Percentiles rank a stretch among this genome's conserved stretches.
phyloP scores from a whole-genome alignment of 2,888 invertebrate genomes.

The Zhengitettix transpicula region DNA sequence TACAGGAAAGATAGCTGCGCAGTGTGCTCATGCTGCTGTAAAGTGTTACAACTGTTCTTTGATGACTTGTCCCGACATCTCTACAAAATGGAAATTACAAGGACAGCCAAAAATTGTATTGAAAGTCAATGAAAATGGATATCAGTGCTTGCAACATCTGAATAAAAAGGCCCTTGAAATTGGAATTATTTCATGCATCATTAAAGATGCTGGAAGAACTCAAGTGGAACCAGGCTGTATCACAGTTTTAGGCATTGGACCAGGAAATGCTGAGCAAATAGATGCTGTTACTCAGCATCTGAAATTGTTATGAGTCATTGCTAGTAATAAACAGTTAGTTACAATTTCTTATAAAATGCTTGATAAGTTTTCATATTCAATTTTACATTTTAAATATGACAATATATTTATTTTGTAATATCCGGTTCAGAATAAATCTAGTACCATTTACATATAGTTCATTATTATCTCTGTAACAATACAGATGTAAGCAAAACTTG shows the following conservation, averaged over 20 bases:
- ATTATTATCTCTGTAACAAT: no score
- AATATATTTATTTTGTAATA: no score
- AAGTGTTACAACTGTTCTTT: slow-evolving; percentile 41
- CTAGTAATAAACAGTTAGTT: no score
- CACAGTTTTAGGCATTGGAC: slow-evolving; percentile 61
- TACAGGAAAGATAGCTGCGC: slow-evolving; percentile 61
- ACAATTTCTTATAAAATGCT: no score
- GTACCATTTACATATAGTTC: no score
- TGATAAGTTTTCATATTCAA: no score
- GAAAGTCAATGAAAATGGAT: slow-evolving; percentile 30
- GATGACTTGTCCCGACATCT: slow-evolving; percentile 25
- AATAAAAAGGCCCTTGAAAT: slow-evolving; percentile 30
- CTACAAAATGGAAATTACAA: slow-evolving; percentile 41
- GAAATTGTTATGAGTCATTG: slow-evolving; percentile 34
- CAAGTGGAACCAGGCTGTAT: slow-evolving; percentile 48
- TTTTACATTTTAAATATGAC: no score
- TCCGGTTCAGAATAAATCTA: no score
- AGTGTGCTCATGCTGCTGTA: slow-evolving; percentile 64
- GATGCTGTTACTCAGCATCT: slow-evolving; percentile 45
- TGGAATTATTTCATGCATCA: slow-evolving; percentile 35
- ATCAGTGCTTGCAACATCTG: slow-evolving; percentile 32
- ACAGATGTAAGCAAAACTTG: no score
- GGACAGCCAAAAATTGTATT: slow-evolving; percentile 66
- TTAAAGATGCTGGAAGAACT: slow-evolving; percentile 59
- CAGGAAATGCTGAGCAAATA: slow-evolving; percentile 36